phyloP scores from a whole-genome alignment of 2,113 vertebrate species.

The Verasper variegatus region DNA sequence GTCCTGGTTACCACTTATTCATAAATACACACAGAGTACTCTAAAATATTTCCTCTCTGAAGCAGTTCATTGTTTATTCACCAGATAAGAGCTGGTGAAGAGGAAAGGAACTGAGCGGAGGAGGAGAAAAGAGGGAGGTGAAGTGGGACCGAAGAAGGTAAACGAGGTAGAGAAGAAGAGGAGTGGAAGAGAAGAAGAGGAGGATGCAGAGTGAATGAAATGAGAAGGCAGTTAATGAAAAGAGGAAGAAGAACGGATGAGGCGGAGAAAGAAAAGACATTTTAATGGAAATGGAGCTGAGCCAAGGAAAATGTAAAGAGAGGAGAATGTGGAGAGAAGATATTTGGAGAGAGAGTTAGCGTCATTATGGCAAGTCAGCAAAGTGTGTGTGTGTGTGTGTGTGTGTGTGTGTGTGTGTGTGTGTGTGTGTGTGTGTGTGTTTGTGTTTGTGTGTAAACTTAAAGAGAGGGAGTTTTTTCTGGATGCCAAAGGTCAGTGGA shows the following conservation, averaged over 20 bases:
- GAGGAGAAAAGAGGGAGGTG: no score
- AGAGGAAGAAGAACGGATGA: no score
- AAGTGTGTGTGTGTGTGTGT: constrained; percentile 23
- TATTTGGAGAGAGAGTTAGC: constrained; percentile 9
- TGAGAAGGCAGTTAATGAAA: neutral
- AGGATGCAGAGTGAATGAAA: neutral
- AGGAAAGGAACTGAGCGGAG: no score
- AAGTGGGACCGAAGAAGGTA: no score
- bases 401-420: constrained; percentile 17
- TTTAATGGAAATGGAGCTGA: constrained; percentile 43
- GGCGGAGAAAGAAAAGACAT: neutral
- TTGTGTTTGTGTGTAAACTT: neutral
- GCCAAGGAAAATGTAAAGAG: constrained; percentile 1
- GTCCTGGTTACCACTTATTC: no score
- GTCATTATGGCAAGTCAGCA: neutral
- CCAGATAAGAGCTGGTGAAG: no score
- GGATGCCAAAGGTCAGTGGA: constrained; percentile 47
- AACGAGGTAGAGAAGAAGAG: neutral
- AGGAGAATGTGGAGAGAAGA: neutral
- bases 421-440: constrained; percentile 8
- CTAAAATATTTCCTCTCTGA: neutral
- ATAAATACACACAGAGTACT: no score
- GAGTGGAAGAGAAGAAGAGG: neutral
- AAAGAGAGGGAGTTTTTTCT: constrained; percentile 17
- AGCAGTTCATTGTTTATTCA: no score